Evolutionary conservation across 2,888 invertebrate genomes (phyloP).

Genomic region (Tuberolachnus salignus): DNA sequence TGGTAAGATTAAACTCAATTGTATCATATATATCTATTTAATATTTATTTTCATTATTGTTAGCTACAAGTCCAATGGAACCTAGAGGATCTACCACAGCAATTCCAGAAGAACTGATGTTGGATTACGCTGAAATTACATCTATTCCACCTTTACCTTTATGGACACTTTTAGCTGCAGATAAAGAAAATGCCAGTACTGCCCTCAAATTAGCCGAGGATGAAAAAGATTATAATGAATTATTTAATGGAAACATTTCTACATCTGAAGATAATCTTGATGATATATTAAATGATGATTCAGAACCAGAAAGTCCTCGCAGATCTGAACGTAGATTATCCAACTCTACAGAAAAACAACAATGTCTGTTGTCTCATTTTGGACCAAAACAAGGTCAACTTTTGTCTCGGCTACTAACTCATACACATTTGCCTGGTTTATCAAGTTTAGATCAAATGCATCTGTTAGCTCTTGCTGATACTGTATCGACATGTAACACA

Average conservation of each 20-base stretch:
- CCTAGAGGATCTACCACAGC: conserved; percentile 76
- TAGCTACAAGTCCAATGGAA: conserved; percentile 78
- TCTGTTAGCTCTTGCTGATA: conserved; percentile 95
- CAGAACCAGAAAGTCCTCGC: conserved; percentile 68
- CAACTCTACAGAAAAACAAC: conserved; percentile 72
- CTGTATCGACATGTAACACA: conserved; percentile 90
- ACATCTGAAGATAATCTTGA: conserved; percentile 80
- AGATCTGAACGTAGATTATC: conserved; percentile 72
- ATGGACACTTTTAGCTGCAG: conserved; percentile 94
- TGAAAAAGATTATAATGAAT: conserved; percentile 81
- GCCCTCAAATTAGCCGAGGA: conserved; percentile 62
- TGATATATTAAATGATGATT: conserved; percentile 76
- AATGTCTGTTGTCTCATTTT: conserved; percentile 75
- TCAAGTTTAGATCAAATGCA: conserved; percentile 99
- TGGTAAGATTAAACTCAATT: conserved; percentile 46
- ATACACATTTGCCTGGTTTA: conserved; percentile 91
- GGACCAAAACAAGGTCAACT: conserved; percentile 86
- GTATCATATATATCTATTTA: not conserved
- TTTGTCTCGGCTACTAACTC: conserved; percentile 87
- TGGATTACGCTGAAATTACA: conserved; percentile 94
- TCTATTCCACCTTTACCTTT: conserved; percentile 97
- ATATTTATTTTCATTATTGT: conserved; percentile 15
- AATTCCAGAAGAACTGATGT: conserved; percentile 83
- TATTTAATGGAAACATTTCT: conserved; percentile 82
- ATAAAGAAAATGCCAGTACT: conserved; percentile 75